Conservation (phyloP, 2,797 vertebrate species). For the Aulostomus chinensis region DNA sequence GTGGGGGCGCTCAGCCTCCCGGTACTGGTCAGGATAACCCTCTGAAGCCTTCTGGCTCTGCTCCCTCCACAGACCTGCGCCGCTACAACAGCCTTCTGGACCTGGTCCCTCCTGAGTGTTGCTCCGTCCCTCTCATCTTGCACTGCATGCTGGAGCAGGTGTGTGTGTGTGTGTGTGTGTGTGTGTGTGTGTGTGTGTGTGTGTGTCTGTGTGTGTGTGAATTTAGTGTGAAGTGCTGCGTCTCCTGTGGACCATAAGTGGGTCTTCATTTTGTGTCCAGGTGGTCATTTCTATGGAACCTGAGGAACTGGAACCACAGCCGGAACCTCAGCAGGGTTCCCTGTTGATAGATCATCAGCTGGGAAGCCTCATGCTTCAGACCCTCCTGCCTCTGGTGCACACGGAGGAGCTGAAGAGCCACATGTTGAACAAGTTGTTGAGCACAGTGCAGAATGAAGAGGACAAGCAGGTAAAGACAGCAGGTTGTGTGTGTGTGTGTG, state of each 20-base stretch:
- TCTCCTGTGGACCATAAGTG: too few species aligned
- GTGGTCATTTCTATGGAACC: slow-evolving; percentile 77
- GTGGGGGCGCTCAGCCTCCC: too few species aligned
- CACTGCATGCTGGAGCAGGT: slow-evolving; percentile 93
- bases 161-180: neutral
- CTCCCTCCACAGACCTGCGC: slow-evolving; percentile 80
- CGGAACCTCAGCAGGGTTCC: slow-evolving; percentile 10
- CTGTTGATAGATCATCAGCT: slow-evolving; percentile 70
- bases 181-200: slow-evolving; percentile 1
- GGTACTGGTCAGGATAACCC: too few species aligned
- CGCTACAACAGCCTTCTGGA: slow-evolving; percentile 86
- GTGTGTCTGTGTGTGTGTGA: neutral
- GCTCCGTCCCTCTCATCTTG: slow-evolving; percentile 87
- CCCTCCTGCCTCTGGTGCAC: slow-evolving; percentile 80
- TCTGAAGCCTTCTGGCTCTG: too few species aligned
- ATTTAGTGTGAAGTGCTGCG: neutral
- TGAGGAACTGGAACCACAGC: slow-evolving; percentile 39
- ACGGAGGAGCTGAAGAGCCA: slow-evolving; percentile 70
- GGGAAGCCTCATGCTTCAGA: slow-evolving; percentile 75
- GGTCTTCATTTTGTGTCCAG: slow-evolving; percentile 64
- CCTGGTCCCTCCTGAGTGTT: slow-evolving; percentile 80
- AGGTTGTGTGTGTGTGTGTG: too few species aligned
- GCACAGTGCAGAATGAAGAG: slow-evolving; percentile 21
- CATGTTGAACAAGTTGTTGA: slow-evolving; percentile 33
- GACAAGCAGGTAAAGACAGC: slow-evolving; percentile 44